A percentile compares a stretch with the other conserved stretches of the same genome.
Conservation (phyloP, 2,797 vertebrate genomes). For the Hapalemur alaotrensis region DNA sequence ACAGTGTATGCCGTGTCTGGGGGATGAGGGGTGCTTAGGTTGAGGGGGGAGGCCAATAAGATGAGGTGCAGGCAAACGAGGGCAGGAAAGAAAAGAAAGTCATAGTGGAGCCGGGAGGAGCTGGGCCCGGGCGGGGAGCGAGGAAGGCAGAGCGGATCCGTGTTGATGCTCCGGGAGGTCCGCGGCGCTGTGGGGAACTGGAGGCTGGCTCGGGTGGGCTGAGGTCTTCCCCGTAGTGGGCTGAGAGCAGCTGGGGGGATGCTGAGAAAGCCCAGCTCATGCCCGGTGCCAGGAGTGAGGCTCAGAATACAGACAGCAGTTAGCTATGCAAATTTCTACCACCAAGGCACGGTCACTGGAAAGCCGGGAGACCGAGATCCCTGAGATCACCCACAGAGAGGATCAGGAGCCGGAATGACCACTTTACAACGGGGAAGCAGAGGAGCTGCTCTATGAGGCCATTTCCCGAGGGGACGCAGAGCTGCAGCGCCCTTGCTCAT, state of each 20-base stretch:
- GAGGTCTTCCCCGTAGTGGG: no score
- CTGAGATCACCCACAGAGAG: background rate
- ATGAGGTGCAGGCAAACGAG: background rate
- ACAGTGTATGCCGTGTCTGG: background rate
- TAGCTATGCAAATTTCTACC: background rate
- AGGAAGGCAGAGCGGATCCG: background rate
- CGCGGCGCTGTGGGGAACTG: background rate
- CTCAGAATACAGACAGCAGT: background rate
- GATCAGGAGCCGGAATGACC: background rate
- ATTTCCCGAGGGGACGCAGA: background rate
- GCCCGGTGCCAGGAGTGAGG: background rate
- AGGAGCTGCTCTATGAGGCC: background rate
- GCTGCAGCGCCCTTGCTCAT: background rate
- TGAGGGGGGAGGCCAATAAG: no score
- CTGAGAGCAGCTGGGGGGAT: background rate
- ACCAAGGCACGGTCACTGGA: background rate
- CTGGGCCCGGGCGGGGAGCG: background rate
- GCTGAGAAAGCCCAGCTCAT: no score
- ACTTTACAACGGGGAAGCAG: background rate
- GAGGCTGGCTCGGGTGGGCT: no score
- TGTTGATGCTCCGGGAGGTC: background rate
- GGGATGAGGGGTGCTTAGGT: accelerated
- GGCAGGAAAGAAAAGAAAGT: background rate
- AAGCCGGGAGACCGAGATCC: background rate
- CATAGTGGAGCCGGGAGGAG: background rate